A percentile compares a stretch with the other conserved stretches of the same genome.
Evolutionary conservation across 1,140 invertebrate genomes (phyloP).

Genomic region (Calliphora vicina): DNA sequence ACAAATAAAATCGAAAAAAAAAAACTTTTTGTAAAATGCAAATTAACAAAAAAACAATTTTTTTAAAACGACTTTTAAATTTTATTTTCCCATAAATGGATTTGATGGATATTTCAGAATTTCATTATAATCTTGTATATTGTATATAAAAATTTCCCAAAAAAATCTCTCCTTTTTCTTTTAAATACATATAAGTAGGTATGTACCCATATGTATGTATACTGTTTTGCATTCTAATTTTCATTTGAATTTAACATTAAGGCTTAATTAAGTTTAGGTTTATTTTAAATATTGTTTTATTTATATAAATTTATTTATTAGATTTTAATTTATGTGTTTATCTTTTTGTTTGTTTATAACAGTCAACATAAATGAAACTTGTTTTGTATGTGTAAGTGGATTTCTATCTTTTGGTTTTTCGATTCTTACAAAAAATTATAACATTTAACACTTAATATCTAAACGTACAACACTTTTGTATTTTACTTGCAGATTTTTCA

Average conservation of each 20-base stretch:
- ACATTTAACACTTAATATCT: slow-evolving; percentile 25
- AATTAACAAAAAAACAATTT: no score
- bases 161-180: no score
- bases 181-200: no score
- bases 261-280: not conserved
- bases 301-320: slow-evolving; percentile 12
- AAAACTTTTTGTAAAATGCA: no score
- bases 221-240: not conserved
- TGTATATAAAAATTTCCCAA: no score
- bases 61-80: no score
- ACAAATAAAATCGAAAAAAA: no score
- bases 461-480: slow-evolving; percentile 18
- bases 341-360: slow-evolving; percentile 7
- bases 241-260: not conserved
- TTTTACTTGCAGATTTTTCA: not conserved
- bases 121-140: no score
- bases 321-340: not conserved
- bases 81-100: no score
- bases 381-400: not conserved
- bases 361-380: slow-evolving; percentile 19
- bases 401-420: not conserved
- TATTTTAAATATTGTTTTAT: not conserved
- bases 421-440: slow-evolving; percentile 23
- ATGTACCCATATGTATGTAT: no score
- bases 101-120: no score